Percentiles rank a stretch among this genome's conserved stretches.
phyloP scores from a whole-genome alignment of 2,888 invertebrate species.

The Boloria euphrosyne region DNA sequence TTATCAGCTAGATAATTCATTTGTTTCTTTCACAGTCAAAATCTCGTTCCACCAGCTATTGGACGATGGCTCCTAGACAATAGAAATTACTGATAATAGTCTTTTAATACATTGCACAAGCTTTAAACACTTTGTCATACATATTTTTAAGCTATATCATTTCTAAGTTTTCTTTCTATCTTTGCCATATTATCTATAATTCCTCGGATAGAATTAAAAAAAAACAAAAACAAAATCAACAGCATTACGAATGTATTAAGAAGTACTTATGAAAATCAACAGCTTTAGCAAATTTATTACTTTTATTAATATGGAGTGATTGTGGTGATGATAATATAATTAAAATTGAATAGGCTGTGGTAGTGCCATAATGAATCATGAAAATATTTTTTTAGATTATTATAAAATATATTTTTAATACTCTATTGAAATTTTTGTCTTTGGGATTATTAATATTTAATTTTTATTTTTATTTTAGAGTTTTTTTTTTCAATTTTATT shows the following conservation, averaged over 20 bases:
- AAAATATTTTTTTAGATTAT: background rate
- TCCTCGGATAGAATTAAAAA: too few relatives aligned
- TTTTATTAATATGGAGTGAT: too few relatives aligned
- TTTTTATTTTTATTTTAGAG: too few relatives aligned
- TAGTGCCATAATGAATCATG: too few relatives aligned
- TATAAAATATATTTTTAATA: background rate
- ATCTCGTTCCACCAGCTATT: conserved; percentile 64
- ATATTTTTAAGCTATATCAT: background rate
- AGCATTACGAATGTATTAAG: too few relatives aligned
- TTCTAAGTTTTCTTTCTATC: too few relatives aligned
- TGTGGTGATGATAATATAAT: background rate
- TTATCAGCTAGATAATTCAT: background rate
- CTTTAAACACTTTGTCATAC: background rate
- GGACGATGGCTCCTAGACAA: conserved; percentile 65
- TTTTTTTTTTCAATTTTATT: too few relatives aligned
- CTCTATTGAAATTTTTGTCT: too few relatives aligned
- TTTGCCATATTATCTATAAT: background rate
- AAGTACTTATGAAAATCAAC: too few relatives aligned
- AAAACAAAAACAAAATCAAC: background rate
- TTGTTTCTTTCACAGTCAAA: conserved; percentile 55
- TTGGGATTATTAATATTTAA: too few relatives aligned
- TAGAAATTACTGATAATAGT: conserved; percentile 37
- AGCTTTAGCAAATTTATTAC: too few relatives aligned
- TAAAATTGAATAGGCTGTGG: background rate
- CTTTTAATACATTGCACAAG: too few relatives aligned